These are phyloP conservation scores for Clusia tigrina DNA, from an alignment of 2,888 invertebrate species.

Conservation along the genomic window DNA sequence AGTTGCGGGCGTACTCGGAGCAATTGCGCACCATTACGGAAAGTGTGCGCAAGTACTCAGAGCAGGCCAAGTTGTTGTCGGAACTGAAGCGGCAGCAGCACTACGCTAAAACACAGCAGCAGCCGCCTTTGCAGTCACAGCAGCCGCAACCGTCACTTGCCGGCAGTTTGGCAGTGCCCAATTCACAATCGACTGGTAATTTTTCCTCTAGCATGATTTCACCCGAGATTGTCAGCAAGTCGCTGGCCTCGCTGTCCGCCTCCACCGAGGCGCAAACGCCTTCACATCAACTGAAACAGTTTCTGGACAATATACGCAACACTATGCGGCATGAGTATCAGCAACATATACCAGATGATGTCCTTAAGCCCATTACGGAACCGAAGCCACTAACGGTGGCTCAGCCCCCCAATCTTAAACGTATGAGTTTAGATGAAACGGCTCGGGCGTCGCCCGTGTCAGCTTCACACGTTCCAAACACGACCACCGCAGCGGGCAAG, in stretches of 20 bases:
- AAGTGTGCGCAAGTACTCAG: constrained; percentile 64
- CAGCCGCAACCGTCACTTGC: not conserved
- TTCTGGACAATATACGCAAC: constrained; percentile 62
- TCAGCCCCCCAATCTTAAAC: constrained; percentile 33
- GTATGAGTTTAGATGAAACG: constrained; percentile 27
- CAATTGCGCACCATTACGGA: constrained; percentile 63
- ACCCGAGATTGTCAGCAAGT: constrained; percentile 60
- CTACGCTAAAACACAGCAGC: constrained; percentile 45
- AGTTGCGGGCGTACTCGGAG: constrained; percentile 62
- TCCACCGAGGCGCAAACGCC: constrained; percentile 60
- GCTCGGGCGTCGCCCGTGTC: constrained; percentile 22
- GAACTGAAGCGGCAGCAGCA: constrained; percentile 63
- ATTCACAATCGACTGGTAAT: constrained; percentile 42
- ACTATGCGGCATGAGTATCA: constrained; percentile 62
- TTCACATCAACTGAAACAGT: constrained; percentile 59
- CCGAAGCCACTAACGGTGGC: constrained; percentile 28
- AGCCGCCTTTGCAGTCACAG: constrained; percentile 20
- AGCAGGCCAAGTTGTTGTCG: constrained; percentile 62
- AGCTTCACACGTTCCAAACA: constrained; percentile 29
- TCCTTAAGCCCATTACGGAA: constrained; percentile 48
- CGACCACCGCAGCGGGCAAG: constrained; percentile 30
- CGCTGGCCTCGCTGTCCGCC: constrained; percentile 54
- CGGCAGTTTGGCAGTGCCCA: constrained; percentile 35
- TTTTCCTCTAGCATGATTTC: constrained; percentile 60
- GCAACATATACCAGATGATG: constrained; percentile 59